Percentiles rank a stretch among this genome's conserved stretches.
These are phyloP conservation scores for Brachymystax lenok DNA, from an alignment of 2,797 vertebrate genomes.

Conservation along the genomic window DNA sequence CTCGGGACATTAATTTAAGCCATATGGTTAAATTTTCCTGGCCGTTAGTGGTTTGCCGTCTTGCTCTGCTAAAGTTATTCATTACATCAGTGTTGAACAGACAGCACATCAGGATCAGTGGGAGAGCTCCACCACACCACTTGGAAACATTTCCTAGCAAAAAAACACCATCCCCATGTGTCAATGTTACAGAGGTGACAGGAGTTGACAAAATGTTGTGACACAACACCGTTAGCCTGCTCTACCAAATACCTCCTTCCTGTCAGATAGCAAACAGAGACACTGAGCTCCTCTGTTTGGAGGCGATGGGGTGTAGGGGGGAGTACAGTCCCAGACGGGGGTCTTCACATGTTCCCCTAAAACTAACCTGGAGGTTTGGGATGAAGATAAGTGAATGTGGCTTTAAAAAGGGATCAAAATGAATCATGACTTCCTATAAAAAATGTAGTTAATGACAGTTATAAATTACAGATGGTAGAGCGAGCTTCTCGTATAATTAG, in stretches of 20 bases:
- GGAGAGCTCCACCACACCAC: constrained; percentile 60
- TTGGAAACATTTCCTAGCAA: constrained; percentile 67
- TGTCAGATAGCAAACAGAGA: no score
- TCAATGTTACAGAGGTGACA: constrained; percentile 14
- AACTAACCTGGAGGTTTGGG: constrained; percentile 34
- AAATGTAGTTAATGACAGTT: constrained; percentile 81
- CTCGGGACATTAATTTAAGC: constrained; percentile 50
- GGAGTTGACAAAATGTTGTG: neutral
- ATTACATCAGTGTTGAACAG: constrained; percentile 77
- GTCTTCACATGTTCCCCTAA: neutral
- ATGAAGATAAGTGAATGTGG: constrained; percentile 37
- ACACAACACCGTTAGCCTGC: no score
- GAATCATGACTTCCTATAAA: constrained; percentile 83
- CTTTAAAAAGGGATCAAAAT: constrained; percentile 66
- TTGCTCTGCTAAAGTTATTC: constrained; percentile 76
- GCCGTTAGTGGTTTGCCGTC: constrained; percentile 66
- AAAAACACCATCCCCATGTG: constrained; percentile 23
- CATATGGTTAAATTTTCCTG: constrained; percentile 77
- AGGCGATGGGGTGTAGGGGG: no score
- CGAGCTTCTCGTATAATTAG: constrained; percentile 79
- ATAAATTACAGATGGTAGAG: constrained; percentile 83
- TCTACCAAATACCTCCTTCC: no score
- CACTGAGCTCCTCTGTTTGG: no score
- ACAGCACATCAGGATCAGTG: constrained; percentile 68
- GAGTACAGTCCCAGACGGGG: no score